A percentile compares a stretch with the other conserved stretches of the same genome.
These are phyloP conservation scores for Ciconia nigra DNA, from an alignment of 2,797 vertebrate species.

Conservation along the genomic window DNA sequence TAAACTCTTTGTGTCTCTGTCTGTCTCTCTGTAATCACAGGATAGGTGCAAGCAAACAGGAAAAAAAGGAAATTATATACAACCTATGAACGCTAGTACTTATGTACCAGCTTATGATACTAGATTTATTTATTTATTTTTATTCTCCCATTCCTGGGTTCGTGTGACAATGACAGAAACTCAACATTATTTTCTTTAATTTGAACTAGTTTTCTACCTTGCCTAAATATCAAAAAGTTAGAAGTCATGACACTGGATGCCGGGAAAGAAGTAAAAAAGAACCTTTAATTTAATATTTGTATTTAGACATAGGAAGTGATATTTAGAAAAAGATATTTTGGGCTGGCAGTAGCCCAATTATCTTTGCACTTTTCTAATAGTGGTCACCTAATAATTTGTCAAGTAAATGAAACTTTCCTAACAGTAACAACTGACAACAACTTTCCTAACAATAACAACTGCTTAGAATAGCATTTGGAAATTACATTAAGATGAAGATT, in stretches of 20 bases:
- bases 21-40: not conserved
- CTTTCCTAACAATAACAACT: not conserved
- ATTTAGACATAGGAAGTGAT: not conserved
- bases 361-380: not conserved
- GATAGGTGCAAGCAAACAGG: not conserved
- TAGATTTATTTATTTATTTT: not conserved
- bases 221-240: not conserved
- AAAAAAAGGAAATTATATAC: not conserved
- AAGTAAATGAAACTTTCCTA: not conserved
- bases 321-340: not conserved
- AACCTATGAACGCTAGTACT: not conserved
- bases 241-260: not conserved
- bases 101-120: not conserved
- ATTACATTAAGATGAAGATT: not conserved
- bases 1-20: not conserved
- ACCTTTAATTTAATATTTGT: not conserved
- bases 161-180: not conserved
- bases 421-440: not conserved
- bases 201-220: not conserved
- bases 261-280: not conserved
- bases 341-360: not conserved
- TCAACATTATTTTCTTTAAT: accelerated
- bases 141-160: not conserved
- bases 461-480: not conserved
- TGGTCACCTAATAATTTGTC: not conserved